Base-by-base conservation (phyloP, 2,888 invertebrate species). In the Eilema caniola region DNA sequence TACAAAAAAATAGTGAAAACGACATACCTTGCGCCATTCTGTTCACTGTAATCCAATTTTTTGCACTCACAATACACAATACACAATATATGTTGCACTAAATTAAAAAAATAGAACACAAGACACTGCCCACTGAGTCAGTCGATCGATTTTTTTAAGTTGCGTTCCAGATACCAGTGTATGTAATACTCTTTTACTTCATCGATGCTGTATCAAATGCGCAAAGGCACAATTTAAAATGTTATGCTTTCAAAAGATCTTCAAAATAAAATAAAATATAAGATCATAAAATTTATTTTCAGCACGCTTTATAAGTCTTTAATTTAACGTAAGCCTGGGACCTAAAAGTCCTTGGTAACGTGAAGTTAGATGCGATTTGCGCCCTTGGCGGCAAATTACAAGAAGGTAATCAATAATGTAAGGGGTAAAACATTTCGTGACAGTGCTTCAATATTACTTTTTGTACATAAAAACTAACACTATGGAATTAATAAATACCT, bases 1-100 rank as follows among this genome's bases (percentile, higher is more conserved):
- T 16, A 12, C 60, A 67, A 69, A 67, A 78, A 79, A 69, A 64
- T 73, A 64, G 24, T 60, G 65, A 72, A 73, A 70, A 76, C 62
- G 67, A 89, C 94, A 86, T 88, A 94, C 94, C 94, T 79, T 88
- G 91, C 41, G 92, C 87, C 94, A 94, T 94, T 80, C 66, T 83
- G 67, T 72, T 80, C 71, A 63, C 57, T 75, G 53, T 60, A 76
- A 73, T 74, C 71, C 75, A 75, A 71, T 72, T 74, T 73, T 72
- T 71, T 76, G 23, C 67, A 63, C 74, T 73, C 78, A 64, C 69
- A n/a, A n/a, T n/a, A n/a, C n/a, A n/a, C n/a, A n/a, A n/a, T n/a
- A 69, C 8, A 33, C 33, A 33, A 53, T 33, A 67, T 72, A 70
- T 66, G 37, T 70, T 73, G 64, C 64, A 68, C 53, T 56, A 64